Conservation (phyloP, 2,797 vertebrate species). For the Pachyuromys duprasi region DNA sequence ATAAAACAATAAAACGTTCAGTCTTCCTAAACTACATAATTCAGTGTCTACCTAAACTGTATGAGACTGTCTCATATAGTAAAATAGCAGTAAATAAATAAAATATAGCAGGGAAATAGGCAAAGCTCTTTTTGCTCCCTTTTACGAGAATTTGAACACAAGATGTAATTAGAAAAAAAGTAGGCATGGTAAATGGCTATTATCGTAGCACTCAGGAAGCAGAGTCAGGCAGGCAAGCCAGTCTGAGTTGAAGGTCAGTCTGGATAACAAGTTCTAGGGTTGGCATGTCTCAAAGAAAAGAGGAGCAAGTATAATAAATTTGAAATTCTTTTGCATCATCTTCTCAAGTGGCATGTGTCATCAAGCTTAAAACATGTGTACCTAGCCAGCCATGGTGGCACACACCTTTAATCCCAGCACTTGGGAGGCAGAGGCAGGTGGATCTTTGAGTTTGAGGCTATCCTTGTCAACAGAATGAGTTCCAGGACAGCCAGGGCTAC, state of each 20-base stretch:
- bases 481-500: no score
- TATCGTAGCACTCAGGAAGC: background rate
- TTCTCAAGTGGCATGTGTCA: background rate
- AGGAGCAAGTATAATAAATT: background rate
- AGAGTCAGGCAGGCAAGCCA: background rate
- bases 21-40: background rate
- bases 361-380: background rate
- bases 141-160: background rate
- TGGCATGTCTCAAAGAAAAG: background rate
- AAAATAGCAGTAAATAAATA: background rate
- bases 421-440: no score
- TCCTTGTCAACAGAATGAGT: no score
- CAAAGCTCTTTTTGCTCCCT: background rate
- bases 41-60: background rate
- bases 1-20: background rate
- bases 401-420: no score
- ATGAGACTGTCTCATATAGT: background rate
- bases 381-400: no score
- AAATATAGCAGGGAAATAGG: background rate
- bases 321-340: background rate
- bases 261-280: background rate
- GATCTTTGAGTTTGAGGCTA: no score
- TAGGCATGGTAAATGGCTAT: background rate
- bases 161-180: background rate
- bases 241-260: background rate